Evolutionary conservation across 2,797 vertebrate genomes (phyloP).

Genomic region (Sciurus carolinensis): DNA sequence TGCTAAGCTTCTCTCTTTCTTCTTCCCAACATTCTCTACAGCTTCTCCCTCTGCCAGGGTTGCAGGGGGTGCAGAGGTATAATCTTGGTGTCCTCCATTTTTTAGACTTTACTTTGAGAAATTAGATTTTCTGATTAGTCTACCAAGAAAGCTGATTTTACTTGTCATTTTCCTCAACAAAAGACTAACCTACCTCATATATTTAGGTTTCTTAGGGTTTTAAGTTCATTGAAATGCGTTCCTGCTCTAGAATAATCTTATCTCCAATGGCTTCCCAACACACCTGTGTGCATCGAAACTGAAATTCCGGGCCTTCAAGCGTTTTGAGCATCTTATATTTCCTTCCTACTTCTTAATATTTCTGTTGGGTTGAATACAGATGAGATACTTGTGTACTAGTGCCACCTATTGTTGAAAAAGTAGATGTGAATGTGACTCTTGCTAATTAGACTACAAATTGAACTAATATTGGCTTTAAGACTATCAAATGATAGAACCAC

Average conservation of each 20-base stretch:
- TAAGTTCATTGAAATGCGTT: neutral
- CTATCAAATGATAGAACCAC: neutral
- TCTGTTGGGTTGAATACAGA: neutral
- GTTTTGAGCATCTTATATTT: neutral
- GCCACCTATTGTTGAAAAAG: constrained; percentile 75
- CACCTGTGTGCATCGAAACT: neutral
- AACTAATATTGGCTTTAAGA: neutral
- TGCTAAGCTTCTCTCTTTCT: neutral
- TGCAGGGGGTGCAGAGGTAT: no score
- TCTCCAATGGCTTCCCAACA: neutral
- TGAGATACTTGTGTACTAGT: constrained; percentile 61
- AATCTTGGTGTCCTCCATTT: neutral
- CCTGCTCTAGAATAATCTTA: neutral
- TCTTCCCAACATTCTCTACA: neutral
- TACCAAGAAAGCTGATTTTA: neutral
- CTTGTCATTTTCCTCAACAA: neutral
- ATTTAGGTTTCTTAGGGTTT: no score
- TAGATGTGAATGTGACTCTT: neutral
- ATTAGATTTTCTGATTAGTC: neutral
- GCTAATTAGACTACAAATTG: neutral
- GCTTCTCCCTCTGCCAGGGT: neutral
- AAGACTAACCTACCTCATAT: neutral
- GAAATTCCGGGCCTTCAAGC: neutral
- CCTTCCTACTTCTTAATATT: neutral
- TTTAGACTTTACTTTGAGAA: constrained; percentile 4